A percentile compares a stretch with the other conserved stretches of the same genome.
Conservation (phyloP, 2,888 invertebrate species). For the Melieria omissa region DNA sequence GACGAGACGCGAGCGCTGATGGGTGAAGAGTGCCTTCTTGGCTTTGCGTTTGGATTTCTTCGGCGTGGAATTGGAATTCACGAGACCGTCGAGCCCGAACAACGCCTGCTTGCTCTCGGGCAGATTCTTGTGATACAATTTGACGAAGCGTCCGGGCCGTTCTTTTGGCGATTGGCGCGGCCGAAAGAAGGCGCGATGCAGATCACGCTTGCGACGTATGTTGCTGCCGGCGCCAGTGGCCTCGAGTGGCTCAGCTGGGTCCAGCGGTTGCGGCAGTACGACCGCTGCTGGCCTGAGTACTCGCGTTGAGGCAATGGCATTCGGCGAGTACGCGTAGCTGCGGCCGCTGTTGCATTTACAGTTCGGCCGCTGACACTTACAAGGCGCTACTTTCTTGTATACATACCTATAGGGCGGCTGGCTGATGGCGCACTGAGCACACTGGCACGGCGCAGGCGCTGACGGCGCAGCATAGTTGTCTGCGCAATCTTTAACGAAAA, state of each 20-base stretch:
- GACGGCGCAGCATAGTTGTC: slow-evolving; percentile 7
- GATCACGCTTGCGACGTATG: slow-evolving; percentile 53
- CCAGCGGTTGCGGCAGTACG: neutral
- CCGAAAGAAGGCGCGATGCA: slow-evolving; percentile 48
- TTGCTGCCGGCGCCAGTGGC: neutral
- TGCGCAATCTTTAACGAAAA: slow-evolving; percentile 49
- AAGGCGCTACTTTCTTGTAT: slow-evolving; percentile 36
- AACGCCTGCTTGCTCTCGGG: slow-evolving; percentile 17
- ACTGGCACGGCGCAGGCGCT: slow-evolving; percentile 45
- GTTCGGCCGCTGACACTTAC: slow-evolving; percentile 35
- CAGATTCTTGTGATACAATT: slow-evolving; percentile 55
- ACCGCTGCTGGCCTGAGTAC: neutral
- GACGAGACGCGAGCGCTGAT: slow-evolving; percentile 37
- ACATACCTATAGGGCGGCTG: slow-evolving; percentile 58
- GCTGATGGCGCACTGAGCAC: slow-evolving; percentile 47
- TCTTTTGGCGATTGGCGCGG: slow-evolving; percentile 44
- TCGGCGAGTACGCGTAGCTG: slow-evolving; percentile 9
- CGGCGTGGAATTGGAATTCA: neutral
- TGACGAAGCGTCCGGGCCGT: slow-evolving; percentile 54
- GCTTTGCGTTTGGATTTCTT: slow-evolving; percentile 47
- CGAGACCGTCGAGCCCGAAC: slow-evolving; percentile 9
- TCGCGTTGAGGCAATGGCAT: neutral
- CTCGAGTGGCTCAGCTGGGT: neutral
- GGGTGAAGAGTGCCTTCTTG: slow-evolving; percentile 43
- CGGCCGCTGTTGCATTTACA: slow-evolving; percentile 34